Evolutionary conservation across 2,113 vertebrate genomes (phyloP), one percentile per base, ranked within the genome.

Genomic region (Natator depressus): DNA sequence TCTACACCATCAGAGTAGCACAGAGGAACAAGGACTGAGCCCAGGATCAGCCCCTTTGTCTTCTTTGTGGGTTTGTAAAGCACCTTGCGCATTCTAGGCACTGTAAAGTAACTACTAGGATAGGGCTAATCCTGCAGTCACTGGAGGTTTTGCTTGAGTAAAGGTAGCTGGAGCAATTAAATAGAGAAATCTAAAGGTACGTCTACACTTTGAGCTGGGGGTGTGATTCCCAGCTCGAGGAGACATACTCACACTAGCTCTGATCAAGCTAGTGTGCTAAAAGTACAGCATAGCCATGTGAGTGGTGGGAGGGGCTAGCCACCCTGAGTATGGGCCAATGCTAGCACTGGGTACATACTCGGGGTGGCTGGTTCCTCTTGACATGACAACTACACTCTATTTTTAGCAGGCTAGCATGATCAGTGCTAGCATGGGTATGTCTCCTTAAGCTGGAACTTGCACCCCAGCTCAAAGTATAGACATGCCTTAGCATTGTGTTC

Each of bases 51-150:
- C 13, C 8, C 25, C 31, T 76, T 25, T 62, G 5, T 27, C 69
- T 75, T 75, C 4, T 75, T 24, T 20, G 62, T 69, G 16, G 35
- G 35, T 69, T 75, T 57, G 79, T 46, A 83, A 50, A 84, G 1
- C 12, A 31, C n/a, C 19, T 49, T 80, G 57, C 0, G 0, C 6
- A 3, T 25, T 42, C 62, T 53, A 54, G 57, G 51, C n/a, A 5
- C 3, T 7, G 46, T 24, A 51, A 76, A 90, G 79, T 3, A 49
- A 25, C 10, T 27, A 5, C 13, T 80, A 87, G 29, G 1, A 4
- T 72, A 46, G 5, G 11, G 82, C 27, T 46, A 46, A 54, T 50
- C 8, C 42, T 16, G 19, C 59, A 1, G 6, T 22, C 31, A 3
- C 27, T 20, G 14, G 5, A 17, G 10, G 59, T 5, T 47, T 78